phyloP scores from a whole-genome alignment of 2,797 vertebrate species.

The Diplodus puntazzo region DNA sequence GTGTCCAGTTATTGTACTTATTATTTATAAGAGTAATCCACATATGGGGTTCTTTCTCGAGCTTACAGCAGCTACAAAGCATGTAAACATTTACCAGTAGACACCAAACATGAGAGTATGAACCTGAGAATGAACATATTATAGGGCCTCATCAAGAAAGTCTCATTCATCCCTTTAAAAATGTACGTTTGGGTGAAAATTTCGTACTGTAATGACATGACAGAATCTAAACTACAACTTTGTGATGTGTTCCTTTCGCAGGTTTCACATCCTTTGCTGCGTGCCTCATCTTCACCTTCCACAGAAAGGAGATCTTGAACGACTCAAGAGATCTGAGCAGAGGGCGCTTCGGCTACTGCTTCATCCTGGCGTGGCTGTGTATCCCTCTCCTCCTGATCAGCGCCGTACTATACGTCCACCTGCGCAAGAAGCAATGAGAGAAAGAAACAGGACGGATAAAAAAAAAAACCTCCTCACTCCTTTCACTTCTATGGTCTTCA shows the following conservation, averaged over 20 bases:
- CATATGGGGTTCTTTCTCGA: neutral
- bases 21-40: neutral
- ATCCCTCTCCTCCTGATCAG: conserved; percentile 89
- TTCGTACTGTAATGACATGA: neutral
- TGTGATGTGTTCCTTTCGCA: conserved; percentile 55
- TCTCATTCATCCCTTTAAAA: neutral
- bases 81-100: neutral
- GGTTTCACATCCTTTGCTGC: conserved; percentile 88
- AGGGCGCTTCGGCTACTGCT: conserved; percentile 91
- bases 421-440: conserved; percentile 90
- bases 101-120: too few relatives aligned
- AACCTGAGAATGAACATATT: too few relatives aligned
- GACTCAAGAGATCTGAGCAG: conserved; percentile 67
- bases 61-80: too few relatives aligned
- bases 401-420: conserved; percentile 89
- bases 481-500: neutral
- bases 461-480: too few relatives aligned
- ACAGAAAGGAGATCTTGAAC: conserved; percentile 85
- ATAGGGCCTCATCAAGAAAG: too few relatives aligned
- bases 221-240: neutral
- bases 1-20: neutral
- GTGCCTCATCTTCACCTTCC: conserved; percentile 90
- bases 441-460: neutral
- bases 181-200: neutral
- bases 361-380: conserved; percentile 89